Conservation (phyloP, 2,113 vertebrate species). For the Ifrita kowaldi region DNA sequence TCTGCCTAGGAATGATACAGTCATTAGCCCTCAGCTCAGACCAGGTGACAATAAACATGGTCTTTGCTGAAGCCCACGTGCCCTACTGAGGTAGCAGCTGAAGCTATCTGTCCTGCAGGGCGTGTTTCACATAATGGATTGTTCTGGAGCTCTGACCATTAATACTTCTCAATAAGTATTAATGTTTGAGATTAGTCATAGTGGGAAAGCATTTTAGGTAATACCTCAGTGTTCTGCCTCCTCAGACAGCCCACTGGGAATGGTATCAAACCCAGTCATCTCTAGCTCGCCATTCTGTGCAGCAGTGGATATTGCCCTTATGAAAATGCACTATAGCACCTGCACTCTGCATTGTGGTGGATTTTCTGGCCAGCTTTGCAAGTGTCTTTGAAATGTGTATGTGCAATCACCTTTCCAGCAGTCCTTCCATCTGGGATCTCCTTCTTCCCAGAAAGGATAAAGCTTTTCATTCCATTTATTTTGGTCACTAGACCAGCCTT, state of each 20-base stretch:
- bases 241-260: not conserved
- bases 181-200: not conserved
- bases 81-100: not conserved
- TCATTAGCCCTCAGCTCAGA: not conserved
- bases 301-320: not conserved
- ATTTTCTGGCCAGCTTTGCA: not conserved
- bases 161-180: not conserved
- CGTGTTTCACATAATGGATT: not conserved
- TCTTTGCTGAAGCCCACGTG: not conserved
- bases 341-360: not conserved
- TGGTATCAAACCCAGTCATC: not conserved
- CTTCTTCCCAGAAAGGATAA: slow-evolving; percentile 81
- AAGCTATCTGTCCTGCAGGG: not conserved
- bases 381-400: not conserved
- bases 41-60: not conserved
- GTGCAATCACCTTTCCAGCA: slow-evolving; percentile 72
- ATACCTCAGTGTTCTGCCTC: not conserved
- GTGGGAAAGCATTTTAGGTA: not conserved
- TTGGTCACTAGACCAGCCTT: slow-evolving; percentile 80
- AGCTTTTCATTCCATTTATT: slow-evolving; percentile 86
- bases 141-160: not conserved
- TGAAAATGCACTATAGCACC: not conserved
- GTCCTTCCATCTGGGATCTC: slow-evolving; percentile 71
- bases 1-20: not conserved
- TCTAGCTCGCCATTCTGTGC: not conserved